A percentile compares a stretch with the other conserved stretches of the same genome.
Conservation (phyloP, 2,113 vertebrate species). For the Syngnathus floridae region DNA sequence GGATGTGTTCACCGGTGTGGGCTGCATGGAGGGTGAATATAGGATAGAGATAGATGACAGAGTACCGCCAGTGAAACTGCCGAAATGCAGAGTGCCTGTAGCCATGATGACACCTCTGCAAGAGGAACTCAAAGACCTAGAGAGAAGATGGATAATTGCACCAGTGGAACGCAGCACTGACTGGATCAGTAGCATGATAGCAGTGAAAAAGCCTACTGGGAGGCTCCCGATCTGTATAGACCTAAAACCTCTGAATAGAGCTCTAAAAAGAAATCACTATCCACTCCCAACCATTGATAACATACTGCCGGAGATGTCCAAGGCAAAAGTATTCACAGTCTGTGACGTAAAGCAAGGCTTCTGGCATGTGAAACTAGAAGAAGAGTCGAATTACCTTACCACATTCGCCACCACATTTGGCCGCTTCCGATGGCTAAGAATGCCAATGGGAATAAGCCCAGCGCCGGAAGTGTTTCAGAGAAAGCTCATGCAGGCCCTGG, state of each 20-base stretch:
- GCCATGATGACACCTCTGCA: background rate
- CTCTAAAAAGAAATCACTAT: conserved; percentile 23
- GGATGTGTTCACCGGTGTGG: too few relatives aligned
- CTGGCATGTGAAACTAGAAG: conserved; percentile 27
- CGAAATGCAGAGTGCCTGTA: background rate
- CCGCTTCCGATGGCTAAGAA: conserved; percentile 17
- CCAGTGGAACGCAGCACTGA: conserved; percentile 23
- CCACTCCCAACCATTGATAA: conserved; percentile 25
- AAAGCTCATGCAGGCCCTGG: conserved; percentile 10
- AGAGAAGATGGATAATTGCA: conserved; percentile 12
- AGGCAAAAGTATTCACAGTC: conserved; percentile 21
- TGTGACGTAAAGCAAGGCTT: conserved; percentile 27
- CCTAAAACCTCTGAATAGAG: conserved; percentile 23
- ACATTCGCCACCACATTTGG: conserved; percentile 11
- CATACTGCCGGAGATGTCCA: conserved; percentile 13
- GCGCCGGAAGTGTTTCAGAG: conserved; percentile 25
- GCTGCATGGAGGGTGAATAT: too few relatives aligned
- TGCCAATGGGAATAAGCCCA: conserved; percentile 22
- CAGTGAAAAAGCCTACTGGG: conserved; percentile 23
- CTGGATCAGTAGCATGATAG: conserved; percentile 16
- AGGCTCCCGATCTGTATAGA: conserved; percentile 23
- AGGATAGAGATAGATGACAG: too few relatives aligned
- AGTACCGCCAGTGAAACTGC: too few relatives aligned
- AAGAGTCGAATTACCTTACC: conserved; percentile 30
- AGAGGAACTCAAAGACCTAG: conserved; percentile 3